phyloP scores from a whole-genome alignment of 2,888 invertebrate genomes.

The Microplitis deprimator region DNA sequence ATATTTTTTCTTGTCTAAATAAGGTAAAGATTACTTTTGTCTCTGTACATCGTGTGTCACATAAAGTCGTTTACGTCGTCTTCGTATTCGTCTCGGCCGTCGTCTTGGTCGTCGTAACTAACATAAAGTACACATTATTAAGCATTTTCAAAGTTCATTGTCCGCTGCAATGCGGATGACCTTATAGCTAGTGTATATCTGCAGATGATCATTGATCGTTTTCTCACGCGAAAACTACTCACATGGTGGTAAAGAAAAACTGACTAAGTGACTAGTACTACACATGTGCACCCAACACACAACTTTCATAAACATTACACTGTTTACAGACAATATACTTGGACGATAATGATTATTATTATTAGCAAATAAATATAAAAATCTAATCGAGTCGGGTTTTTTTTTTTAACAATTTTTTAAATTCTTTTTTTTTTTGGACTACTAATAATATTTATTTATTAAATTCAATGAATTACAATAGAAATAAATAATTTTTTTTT shows the following conservation, averaged over 20 bases:
- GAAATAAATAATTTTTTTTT: too few relatives aligned
- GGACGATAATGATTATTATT: too few relatives aligned
- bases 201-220: background rate
- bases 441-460: too few relatives aligned
- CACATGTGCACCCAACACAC: background rate
- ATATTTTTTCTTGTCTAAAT: too few relatives aligned
- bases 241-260: background rate
- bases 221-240: background rate
- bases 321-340: background rate
- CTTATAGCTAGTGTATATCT: background rate
- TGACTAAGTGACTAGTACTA: background rate
- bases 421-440: too few relatives aligned
- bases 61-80: too few relatives aligned
- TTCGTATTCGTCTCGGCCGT: background rate
- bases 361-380: too few relatives aligned
- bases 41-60: too few relatives aligned
- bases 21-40: too few relatives aligned
- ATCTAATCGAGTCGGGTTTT: too few relatives aligned
- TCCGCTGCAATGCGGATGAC: background rate
- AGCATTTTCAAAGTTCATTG: background rate
- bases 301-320: background rate
- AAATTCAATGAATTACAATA: too few relatives aligned
- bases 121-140: background rate
- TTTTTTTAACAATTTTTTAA: too few relatives aligned
- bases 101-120: background rate